phyloP scores from a whole-genome alignment of 2,113 vertebrate species.

The Thermophis baileyi region DNA sequence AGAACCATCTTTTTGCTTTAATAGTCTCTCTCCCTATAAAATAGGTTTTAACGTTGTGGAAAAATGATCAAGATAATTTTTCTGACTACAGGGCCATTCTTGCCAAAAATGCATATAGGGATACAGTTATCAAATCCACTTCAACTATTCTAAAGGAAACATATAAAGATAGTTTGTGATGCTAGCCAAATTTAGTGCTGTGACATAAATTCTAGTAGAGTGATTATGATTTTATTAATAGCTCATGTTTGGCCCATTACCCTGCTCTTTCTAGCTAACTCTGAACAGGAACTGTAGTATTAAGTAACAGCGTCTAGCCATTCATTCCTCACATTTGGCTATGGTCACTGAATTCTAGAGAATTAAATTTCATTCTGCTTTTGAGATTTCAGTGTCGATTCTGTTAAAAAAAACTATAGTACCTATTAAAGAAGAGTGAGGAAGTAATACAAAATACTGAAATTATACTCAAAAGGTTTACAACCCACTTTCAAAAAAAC shows the following conservation, averaged over 20 bases:
- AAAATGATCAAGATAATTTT: not conserved
- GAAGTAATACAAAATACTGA: not conserved
- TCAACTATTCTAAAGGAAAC: not conserved
- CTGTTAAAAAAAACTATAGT: not conserved
- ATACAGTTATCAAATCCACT: not conserved
- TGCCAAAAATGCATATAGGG: not conserved
- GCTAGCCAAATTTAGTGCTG: not conserved
- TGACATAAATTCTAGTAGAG: not conserved
- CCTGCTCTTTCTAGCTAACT: not conserved
- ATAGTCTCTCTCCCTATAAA: not conserved
- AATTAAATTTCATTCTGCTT: not conserved
- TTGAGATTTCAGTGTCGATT: not conserved
- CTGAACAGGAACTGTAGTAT: not conserved
- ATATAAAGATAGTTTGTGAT: not conserved
- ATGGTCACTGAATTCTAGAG: constrained; percentile 21
- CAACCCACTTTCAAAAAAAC: not conserved
- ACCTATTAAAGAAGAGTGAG: not conserved
- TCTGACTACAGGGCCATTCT: not conserved
- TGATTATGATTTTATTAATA: not conserved
- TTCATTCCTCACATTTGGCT: not conserved
- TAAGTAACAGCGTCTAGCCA: constrained; percentile 16
- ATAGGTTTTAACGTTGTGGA: not conserved
- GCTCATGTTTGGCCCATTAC: not conserved
- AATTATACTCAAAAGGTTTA: not conserved
- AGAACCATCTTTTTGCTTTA: not conserved